A percentile compares a stretch with the other conserved stretches of the same genome.
phyloP scores from a whole-genome alignment of 2,797 vertebrate genomes.

The Hydrophis major region DNA sequence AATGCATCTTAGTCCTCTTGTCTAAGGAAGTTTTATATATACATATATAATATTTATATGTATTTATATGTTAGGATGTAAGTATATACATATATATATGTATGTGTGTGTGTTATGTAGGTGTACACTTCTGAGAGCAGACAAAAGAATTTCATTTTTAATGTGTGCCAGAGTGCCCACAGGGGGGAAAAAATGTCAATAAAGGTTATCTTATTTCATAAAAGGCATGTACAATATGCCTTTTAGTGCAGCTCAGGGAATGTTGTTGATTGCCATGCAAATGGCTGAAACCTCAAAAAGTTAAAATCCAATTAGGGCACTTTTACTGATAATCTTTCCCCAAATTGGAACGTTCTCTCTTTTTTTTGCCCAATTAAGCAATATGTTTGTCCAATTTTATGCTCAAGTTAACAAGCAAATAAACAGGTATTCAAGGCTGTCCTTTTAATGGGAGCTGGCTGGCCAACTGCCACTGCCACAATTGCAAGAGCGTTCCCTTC shows the following conservation, averaged over 20 bases:
- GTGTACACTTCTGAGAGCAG: too few species aligned
- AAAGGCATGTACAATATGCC: background rate
- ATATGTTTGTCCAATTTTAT: slow-evolving; percentile 16
- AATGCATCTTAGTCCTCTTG: background rate
- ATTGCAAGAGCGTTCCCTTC: background rate
- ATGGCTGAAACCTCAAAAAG: background rate
- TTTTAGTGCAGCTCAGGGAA: background rate
- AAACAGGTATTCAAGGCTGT: background rate
- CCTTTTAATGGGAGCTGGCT: background rate
- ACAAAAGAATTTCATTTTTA: too few species aligned
- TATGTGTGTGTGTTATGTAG: too few species aligned
- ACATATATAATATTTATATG: background rate
- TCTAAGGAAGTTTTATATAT: background rate
- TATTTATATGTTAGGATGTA: too few species aligned
- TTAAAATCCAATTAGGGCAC: background rate
- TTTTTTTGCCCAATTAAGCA: slow-evolving; percentile 10
- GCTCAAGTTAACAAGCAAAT: slow-evolving; percentile 18
- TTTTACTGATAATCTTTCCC: background rate
- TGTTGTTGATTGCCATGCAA: too few species aligned
- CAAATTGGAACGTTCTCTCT: background rate
- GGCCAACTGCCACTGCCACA: background rate
- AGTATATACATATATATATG: too few species aligned
- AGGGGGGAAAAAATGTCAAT: too few species aligned
- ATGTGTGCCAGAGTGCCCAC: too few species aligned
- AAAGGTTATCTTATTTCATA: too few species aligned